A percentile compares a stretch with the other conserved stretches of the same genome.
phyloP scores from a whole-genome alignment of 1,140 invertebrate genomes.

The Meteorus sp. region DNA sequence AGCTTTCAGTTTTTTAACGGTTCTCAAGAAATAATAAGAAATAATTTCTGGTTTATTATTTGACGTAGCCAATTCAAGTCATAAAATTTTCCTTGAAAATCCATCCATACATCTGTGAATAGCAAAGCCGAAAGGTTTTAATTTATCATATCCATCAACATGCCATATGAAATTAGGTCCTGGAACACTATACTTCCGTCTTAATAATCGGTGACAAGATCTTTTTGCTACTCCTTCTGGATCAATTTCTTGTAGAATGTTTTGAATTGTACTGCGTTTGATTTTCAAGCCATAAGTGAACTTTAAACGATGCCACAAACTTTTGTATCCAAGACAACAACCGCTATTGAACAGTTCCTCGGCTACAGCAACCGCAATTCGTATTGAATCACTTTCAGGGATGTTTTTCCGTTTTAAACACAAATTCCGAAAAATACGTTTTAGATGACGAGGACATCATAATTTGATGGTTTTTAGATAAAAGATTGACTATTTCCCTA shows the following conservation, averaged over 20 bases:
- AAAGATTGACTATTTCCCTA: background rate
- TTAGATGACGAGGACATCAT: background rate
- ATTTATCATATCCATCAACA: conserved; percentile 42
- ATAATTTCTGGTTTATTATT: conserved; percentile 36
- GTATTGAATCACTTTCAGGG: background rate
- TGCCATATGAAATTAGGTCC: conserved; percentile 43
- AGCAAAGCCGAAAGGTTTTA: conserved; percentile 39
- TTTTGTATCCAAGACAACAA: background rate
- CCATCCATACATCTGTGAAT: conserved; percentile 35
- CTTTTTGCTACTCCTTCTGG: conserved; percentile 1
- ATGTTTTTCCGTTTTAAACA: background rate
- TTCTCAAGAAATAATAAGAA: conserved; percentile 36
- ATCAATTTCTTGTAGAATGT: background rate
- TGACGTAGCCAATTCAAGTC: background rate
- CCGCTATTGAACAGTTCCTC: background rate
- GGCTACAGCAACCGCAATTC: background rate
- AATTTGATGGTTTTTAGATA: background rate
- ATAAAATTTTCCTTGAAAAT: background rate
- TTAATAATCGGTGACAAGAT: background rate
- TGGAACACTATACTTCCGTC: conserved; percentile 28
- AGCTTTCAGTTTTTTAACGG: conserved; percentile 20
- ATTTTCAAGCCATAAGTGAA: background rate
- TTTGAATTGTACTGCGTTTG: background rate
- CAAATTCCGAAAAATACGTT: background rate
- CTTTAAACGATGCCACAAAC: conserved; percentile 12